A percentile compares a stretch with the other conserved stretches of the same genome.
Conservation (phyloP, 1,140 invertebrate genomes). For the Meloidogyne hapla region DNA sequence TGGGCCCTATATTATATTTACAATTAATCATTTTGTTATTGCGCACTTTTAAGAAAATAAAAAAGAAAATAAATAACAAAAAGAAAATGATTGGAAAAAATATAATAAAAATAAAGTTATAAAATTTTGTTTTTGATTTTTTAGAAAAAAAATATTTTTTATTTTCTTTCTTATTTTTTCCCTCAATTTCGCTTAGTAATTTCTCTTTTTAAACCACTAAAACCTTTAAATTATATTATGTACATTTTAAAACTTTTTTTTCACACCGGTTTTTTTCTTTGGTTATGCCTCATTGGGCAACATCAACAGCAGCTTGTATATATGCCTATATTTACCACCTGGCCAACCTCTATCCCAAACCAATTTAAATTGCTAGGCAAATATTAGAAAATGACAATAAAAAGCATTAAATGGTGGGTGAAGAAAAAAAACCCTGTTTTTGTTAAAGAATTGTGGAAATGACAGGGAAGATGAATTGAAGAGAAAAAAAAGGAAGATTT, state of each 20-base stretch:
- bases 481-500: too few relatives aligned
- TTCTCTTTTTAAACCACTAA: too few relatives aligned
- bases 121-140: too few relatives aligned
- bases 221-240: background rate
- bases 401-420: background rate
- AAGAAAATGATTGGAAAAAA: too few relatives aligned
- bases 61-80: background rate
- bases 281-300: slow-evolving; percentile 4
- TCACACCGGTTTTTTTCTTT: background rate
- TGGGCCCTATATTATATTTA: background rate
- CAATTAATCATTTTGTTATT: background rate
- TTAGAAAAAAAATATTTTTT: too few relatives aligned
- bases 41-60: background rate
- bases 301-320: background rate
- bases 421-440: background rate
- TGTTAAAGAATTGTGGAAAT: too few relatives aligned
- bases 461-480: too few relatives aligned
- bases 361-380: slow-evolving; percentile 33
- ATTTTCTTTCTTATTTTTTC: too few relatives aligned
- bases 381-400: background rate
- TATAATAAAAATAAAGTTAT: too few relatives aligned
- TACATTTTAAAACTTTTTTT: slow-evolving; percentile 12
- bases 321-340: slow-evolving; percentile 1
- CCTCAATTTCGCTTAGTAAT: too few relatives aligned
- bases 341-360: slow-evolving; percentile 25